Conservation (phyloP, 2,797 vertebrate species). For the Scleropages formosus region DNA sequence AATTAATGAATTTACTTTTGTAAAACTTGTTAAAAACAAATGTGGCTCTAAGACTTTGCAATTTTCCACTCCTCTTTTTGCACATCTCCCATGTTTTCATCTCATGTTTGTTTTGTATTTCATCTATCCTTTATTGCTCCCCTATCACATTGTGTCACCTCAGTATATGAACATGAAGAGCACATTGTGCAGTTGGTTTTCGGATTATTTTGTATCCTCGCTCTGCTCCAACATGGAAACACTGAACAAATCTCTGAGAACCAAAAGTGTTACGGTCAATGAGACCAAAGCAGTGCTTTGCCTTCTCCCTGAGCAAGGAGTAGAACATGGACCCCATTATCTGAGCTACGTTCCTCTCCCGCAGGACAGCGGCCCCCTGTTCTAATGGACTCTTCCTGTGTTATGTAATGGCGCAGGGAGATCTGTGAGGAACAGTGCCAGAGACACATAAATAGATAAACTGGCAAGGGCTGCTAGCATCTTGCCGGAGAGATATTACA, state of each 20-base stretch:
- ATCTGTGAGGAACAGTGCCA: constrained; percentile 3
- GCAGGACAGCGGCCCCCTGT: background rate
- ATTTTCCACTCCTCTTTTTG: too few species aligned
- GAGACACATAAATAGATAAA: background rate
- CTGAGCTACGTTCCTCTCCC: background rate
- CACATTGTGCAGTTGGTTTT: too few species aligned
- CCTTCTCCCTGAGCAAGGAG: background rate
- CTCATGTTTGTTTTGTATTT: too few species aligned
- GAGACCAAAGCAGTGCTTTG: background rate
- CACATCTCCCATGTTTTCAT: too few species aligned
- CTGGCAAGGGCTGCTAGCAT: background rate
- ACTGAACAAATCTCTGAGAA: too few species aligned
- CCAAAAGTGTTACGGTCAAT: background rate
- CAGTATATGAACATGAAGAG: too few species aligned
- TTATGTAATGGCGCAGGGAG: background rate
- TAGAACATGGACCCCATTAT: background rate
- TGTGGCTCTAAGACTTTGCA: too few species aligned
- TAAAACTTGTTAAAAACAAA: too few species aligned
- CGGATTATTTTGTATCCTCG: too few species aligned
- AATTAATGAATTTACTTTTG: background rate
- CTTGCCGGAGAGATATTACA: constrained; percentile 22
- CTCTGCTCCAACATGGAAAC: too few species aligned
- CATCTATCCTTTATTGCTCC: too few species aligned
- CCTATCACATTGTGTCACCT: too few species aligned
- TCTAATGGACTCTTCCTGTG: constrained; percentile 1